A percentile compares a stretch with the other conserved stretches of the same genome.
phyloP scores from a whole-genome alignment of 2,797 vertebrate species.

The Megalops cyprinoides region DNA sequence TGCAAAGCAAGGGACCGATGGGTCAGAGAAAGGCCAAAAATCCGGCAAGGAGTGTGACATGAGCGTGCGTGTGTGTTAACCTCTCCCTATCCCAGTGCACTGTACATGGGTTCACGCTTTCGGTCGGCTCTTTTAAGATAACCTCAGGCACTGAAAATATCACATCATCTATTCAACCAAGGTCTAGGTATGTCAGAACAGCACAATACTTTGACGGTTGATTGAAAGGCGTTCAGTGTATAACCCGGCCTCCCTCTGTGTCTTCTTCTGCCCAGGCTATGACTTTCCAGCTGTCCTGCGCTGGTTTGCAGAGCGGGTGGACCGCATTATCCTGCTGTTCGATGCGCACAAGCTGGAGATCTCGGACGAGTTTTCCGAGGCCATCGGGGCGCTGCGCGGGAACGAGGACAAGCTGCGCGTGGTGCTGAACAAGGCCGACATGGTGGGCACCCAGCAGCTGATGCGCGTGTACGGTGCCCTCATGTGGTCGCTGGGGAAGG shows the following conservation, averaged over 20 bases:
- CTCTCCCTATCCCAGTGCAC: slow-evolving; percentile 50
- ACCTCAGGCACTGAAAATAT: background rate
- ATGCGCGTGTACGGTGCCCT: slow-evolving; percentile 94
- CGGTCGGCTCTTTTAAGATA: background rate
- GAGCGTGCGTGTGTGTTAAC: slow-evolving; percentile 51
- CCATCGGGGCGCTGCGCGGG: slow-evolving; percentile 86
- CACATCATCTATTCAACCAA: no score
- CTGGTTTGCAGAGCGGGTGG: slow-evolving; percentile 93
- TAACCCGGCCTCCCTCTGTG: background rate
- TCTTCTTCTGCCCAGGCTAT: slow-evolving; percentile 73
- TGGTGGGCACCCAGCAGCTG: slow-evolving; percentile 93
- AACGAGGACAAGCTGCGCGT: slow-evolving; percentile 95
- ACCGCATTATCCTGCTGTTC: slow-evolving; percentile 91
- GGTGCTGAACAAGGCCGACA: slow-evolving; percentile 95
- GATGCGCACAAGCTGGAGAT: slow-evolving; percentile 96
- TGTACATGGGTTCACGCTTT: background rate
- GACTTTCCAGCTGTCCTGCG: slow-evolving; percentile 91
- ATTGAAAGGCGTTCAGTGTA: no score
- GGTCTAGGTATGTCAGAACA: no score
- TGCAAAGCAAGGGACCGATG: background rate
- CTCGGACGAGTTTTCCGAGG: slow-evolving; percentile 92
- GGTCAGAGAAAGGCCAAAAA: background rate
- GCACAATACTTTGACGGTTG: no score
- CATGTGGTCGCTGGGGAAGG: slow-evolving; percentile 96
- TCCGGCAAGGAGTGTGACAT: slow-evolving; percentile 34